Evolutionary conservation across 2,113 vertebrate genomes (phyloP).

Genomic region (Neogale vison): DNA sequence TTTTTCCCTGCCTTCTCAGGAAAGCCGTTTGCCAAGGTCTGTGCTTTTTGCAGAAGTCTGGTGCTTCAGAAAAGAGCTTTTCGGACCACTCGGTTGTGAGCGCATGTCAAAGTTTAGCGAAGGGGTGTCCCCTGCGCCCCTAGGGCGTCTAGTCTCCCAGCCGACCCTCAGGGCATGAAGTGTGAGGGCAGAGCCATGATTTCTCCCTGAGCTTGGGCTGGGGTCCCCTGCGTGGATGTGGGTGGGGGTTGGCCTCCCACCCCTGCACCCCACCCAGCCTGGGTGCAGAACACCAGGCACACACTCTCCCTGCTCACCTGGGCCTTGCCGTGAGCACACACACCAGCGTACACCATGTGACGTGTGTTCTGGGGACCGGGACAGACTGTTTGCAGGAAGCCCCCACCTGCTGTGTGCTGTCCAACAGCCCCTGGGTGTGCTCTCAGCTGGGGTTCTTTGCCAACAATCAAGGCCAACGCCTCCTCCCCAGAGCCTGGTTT

Average conservation of each 20-base stretch:
- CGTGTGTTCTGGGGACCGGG: accelerated
- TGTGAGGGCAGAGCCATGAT: neutral
- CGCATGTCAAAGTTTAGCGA: neutral
- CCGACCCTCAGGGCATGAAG: accelerated
- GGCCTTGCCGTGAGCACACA: neutral
- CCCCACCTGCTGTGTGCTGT: neutral
- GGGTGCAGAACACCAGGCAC: neutral
- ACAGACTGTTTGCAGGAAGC: neutral
- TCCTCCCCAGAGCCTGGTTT: neutral
- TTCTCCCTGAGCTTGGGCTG: neutral
- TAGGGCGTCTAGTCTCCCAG: neutral
- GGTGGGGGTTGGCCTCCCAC: neutral
- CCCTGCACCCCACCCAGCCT: accelerated
- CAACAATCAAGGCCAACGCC: neutral
- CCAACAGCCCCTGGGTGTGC: neutral
- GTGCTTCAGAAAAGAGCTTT: neutral
- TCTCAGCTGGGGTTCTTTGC: neutral
- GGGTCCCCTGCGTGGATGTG: neutral
- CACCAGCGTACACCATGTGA: accelerated
- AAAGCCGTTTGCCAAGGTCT: neutral
- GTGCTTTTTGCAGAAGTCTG: too few species aligned
- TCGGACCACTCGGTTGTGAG: neutral
- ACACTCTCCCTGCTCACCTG: accelerated
- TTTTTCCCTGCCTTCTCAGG: neutral
- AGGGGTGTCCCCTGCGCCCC: accelerated